Base-by-base conservation (phyloP, 2,888 invertebrate species). In the Synergus japonicus region DNA sequence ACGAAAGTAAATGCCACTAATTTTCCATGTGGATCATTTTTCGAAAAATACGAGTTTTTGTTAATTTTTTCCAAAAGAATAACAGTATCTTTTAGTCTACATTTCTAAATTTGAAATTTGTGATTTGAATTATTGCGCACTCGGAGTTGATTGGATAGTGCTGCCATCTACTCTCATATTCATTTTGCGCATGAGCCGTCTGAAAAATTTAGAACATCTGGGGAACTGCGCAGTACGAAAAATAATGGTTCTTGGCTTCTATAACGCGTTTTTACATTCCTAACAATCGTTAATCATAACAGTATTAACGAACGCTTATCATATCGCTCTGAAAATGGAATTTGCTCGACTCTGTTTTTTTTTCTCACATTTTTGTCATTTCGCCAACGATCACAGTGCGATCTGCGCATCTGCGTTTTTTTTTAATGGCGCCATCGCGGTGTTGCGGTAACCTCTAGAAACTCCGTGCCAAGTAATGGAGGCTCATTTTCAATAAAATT, bases 401-500 rank as follows among this genome's bases (percentile, higher is more conserved):
- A 54, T 54, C 73, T 73, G 37, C 15, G n/a, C n/a, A 54, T 54
- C 73, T 73, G 37, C 15, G n/a, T 37, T 60, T 60, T 60, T 60
- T 60, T 73, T 44, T 44, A n/a, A 44, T 73, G 46, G 73, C 49
- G 73, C 49, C 43, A n/a, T 84, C 85, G 85, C 84, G 83, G 82
- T 83, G 63, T 54, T 65, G 81, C 86, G 86, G 86, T 88, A 88
- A 87, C 86, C 87, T 86, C 85, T 85, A 84, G 80, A 87, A 88
- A 90, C 89, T 89, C 88, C 88, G 90, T 90, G 90, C 89, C 89
- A 89, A 89, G 89, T 86, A 86, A 89, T 90, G 90, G 90, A 89
- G 91, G 87, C 88, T 89, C 88, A 88, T 89, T 89, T 89, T 89
- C 90, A 88, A 87, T 89, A 88, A 88, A 89, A 88, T 87, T 88